A percentile compares a stretch with the other conserved stretches of the same genome.
These are phyloP conservation scores for Heloderma charlesbogerti DNA, from an alignment of 2,113 vertebrate species.

Conservation along the genomic window DNA sequence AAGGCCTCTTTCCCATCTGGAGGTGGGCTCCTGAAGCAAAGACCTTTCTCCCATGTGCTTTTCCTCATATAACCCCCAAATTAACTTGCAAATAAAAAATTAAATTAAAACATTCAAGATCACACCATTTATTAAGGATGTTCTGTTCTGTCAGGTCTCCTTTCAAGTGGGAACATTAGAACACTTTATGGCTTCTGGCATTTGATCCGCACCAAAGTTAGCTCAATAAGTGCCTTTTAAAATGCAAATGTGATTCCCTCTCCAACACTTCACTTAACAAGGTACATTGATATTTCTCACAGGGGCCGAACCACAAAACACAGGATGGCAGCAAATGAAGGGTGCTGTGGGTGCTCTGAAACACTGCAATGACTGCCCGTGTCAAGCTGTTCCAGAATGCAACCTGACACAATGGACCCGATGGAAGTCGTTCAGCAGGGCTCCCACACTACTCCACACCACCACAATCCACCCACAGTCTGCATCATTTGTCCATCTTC, in stretches of 20 bases:
- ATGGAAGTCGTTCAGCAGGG: not conserved
- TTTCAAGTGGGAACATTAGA: not conserved
- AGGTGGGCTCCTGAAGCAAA: not conserved
- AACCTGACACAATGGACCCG: not conserved
- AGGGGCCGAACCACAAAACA: not conserved
- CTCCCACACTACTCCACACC: not conserved
- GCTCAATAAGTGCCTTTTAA: not conserved
- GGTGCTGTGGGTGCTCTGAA: too few species aligned
- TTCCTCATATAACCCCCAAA: not conserved
- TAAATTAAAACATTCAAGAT: not conserved
- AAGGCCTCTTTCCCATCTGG: not conserved
- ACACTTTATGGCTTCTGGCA: not conserved
- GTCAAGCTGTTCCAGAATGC: not conserved
- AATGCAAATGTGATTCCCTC: not conserved
- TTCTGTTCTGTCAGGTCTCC: not conserved
- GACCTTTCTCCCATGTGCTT: rapidly evolving
- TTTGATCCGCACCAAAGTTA: not conserved
- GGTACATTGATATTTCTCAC: not conserved
- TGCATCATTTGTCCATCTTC: not conserved
- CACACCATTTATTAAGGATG: not conserved
- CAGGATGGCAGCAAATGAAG: not conserved
- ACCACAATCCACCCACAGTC: not conserved
- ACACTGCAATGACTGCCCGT: not conserved
- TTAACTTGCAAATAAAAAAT: not conserved
- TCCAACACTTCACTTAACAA: not conserved